phyloP scores from a whole-genome alignment of 2,113 vertebrate genomes.

The Tachuris rubrigastra region DNA sequence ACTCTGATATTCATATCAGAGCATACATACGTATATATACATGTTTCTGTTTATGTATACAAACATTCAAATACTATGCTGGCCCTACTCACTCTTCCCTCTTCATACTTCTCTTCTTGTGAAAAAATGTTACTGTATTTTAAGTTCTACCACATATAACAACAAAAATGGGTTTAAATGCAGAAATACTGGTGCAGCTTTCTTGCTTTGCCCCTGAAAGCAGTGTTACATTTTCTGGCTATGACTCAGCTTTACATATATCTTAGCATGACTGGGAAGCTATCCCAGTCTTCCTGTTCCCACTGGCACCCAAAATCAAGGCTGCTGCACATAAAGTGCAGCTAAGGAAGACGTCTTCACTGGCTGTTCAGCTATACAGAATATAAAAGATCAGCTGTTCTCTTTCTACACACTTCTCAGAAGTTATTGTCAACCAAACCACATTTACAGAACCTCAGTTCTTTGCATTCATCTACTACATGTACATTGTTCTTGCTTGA shows the following conservation, averaged over 20 bases:
- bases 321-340: no score
- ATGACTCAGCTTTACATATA: not conserved
- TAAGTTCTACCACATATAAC: not conserved
- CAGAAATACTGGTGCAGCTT: not conserved
- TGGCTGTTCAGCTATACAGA: not conserved
- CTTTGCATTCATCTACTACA: not conserved
- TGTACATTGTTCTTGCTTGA: not conserved
- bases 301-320: not conserved
- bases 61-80: not conserved
- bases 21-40: accelerated
- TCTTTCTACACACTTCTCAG: not conserved
- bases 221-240: not conserved
- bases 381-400: not conserved
- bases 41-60: accelerated
- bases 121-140: not conserved
- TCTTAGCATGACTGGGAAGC: not conserved
- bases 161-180: not conserved
- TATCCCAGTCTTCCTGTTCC: not conserved
- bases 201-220: not conserved
- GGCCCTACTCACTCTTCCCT: not conserved
- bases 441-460: not conserved
- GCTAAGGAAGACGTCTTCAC: not conserved
- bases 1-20: not conserved
- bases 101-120: not conserved
- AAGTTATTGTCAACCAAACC: not conserved